Conservation (phyloP, 1,140 invertebrate genomes). For the Heliothis virescens region DNA sequence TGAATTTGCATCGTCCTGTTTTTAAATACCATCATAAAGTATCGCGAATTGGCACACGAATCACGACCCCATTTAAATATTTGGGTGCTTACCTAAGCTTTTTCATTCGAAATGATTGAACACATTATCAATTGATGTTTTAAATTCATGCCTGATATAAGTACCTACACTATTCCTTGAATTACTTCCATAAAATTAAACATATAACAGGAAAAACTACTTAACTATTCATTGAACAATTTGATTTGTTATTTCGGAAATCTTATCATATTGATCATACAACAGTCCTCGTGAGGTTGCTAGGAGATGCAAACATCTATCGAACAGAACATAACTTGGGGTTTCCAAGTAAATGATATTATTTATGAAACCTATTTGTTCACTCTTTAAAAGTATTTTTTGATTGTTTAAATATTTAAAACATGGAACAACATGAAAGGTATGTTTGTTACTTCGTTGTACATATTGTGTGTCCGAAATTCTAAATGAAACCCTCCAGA, state of each 20-base stretch:
- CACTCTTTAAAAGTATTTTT: too few species aligned
- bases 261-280: constrained; percentile 12
- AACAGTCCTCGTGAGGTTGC: constrained; percentile 2
- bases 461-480: too few species aligned
- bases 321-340: not conserved
- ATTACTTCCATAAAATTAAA: constrained; percentile 8
- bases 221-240: not conserved
- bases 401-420: not conserved
- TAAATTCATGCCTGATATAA: not conserved
- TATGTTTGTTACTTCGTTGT: not conserved
- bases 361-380: not conserved
- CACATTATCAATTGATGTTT: not conserved
- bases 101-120: not conserved
- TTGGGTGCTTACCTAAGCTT: not conserved
- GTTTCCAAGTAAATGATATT: not conserved
- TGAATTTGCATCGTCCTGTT: constrained; percentile 24
- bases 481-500: too few species aligned
- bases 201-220: not conserved
- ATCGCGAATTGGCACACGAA: not conserved
- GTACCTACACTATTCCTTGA: not conserved
- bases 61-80: constrained; percentile 22
- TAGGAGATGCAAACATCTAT: constrained; percentile 8
- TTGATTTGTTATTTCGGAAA: not conserved
- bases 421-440: constrained; percentile 27
- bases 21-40: constrained; percentile 14